Percentiles rank a stretch among this genome's conserved stretches.
phyloP scores from a whole-genome alignment of 1,140 invertebrate genomes.

The Protaetia brevitarsis region DNA sequence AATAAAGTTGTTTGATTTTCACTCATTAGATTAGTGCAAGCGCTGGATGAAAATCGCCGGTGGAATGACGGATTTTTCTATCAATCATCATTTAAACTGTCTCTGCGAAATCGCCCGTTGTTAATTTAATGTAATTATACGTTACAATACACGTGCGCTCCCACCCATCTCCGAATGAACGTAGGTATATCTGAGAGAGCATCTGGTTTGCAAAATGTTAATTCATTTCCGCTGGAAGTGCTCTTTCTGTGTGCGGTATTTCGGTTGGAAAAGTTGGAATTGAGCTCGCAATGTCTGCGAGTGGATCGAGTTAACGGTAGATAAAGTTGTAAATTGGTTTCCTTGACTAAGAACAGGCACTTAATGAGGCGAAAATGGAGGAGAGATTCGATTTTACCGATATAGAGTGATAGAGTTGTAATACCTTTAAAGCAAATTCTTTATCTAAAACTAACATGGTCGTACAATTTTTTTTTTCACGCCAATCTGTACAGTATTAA shows the following conservation, averaged over 20 bases:
- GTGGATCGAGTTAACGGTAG: not conserved
- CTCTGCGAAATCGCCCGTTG: constrained; percentile 27
- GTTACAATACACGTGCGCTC: constrained; percentile 6
- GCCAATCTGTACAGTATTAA: too few species aligned
- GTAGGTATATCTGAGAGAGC: constrained; percentile 27
- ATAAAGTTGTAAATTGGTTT: not conserved
- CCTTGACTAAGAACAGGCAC: not conserved
- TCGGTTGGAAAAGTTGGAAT: constrained; percentile 21
- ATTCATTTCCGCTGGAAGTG: constrained; percentile 25
- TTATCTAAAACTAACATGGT: too few species aligned
- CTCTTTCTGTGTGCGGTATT: constrained; percentile 19
- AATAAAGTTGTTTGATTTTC: constrained; percentile 24
- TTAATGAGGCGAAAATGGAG: not conserved
- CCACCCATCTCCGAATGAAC: constrained; percentile 27
- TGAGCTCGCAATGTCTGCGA: constrained; percentile 7
- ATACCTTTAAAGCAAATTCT: too few species aligned
- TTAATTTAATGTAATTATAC: constrained; percentile 31
- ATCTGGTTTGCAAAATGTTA: constrained; percentile 30
- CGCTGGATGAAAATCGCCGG: not conserved
- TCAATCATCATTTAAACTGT: constrained; percentile 34
- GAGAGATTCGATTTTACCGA: too few species aligned
- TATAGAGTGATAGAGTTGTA: too few species aligned
- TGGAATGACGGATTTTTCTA: constrained; percentile 25
- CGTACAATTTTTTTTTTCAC: too few species aligned
- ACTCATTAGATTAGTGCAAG: constrained; percentile 1